Evolutionary conservation across 2,888 invertebrate genomes (phyloP), one percentile per base, ranked within the genome.

Genomic region (Oscheius myriophilus): DNA sequence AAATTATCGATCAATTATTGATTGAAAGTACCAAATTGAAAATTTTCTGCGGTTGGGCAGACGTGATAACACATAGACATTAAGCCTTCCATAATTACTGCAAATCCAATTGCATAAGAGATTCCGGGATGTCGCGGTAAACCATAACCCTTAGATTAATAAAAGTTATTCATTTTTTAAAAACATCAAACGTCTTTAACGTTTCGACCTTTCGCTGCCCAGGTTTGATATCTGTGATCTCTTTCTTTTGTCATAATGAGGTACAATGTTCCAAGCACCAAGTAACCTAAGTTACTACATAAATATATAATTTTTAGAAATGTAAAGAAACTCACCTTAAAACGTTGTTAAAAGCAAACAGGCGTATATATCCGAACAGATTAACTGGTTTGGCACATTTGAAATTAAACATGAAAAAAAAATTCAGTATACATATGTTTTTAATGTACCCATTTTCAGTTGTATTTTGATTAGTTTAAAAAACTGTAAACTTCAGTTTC

Each of bases 11-110:
- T 21, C 1, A 4, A 18, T 6, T 21, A 41, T 33, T 23, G n/a
- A n/a, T 33, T 33, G 33, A 33, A 6, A 33, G 3, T 87, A 93
- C 93, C 94, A 87, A 94, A 94, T 87, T 94, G 94, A 87, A 94
- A 94, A 88, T 94, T 94, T 84, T 92, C 91, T 84, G 92, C 91
- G 87, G 92, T 93, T 0, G 94, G 94, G 82, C 94, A 94, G 51
- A 94, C 91, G 84, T 94, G 94, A 87, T 95, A 95, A 87, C 93
- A 93, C 11, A 91, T 93, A 16, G 93, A 93, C 33, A 94, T 90
- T 2, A 93, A 86, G 0, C 94, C 94, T 88, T 94, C 94, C 92
- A 94, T 93, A 67, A 92, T 90, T 16, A 95, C 89, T 0, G 93
- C 92, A 58, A 92, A 89, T 0, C 93, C 94, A 92, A 94, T 92